Evolutionary conservation across 2,888 invertebrate species (phyloP).

Genomic region (Troglohyphantes excavatus): DNA sequence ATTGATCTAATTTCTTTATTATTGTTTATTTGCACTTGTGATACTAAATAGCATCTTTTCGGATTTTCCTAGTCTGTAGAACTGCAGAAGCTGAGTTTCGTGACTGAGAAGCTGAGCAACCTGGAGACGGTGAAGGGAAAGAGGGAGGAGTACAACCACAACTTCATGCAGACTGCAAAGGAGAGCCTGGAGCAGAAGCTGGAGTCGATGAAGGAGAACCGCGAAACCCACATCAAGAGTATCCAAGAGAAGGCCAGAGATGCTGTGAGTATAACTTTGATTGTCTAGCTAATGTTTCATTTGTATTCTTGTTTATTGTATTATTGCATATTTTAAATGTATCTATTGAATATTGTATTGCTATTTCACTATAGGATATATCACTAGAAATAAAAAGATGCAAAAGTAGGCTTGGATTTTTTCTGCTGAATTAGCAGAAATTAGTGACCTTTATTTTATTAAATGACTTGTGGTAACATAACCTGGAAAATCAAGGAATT

Average conservation of each 20-base stretch:
- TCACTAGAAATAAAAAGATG: too few species aligned
- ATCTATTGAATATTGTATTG: too few species aligned
- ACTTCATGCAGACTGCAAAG: slow-evolving; percentile 92
- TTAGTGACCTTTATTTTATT: too few species aligned
- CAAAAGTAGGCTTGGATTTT: too few species aligned
- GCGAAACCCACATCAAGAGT: slow-evolving; percentile 94
- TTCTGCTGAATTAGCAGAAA: too few species aligned
- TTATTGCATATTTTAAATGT: too few species aligned
- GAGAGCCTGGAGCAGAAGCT: slow-evolving; percentile 95
- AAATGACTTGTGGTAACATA: too few species aligned
- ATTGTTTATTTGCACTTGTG: neutral
- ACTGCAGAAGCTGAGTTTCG: slow-evolving; percentile 88
- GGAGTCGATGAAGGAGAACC: slow-evolving; percentile 94
- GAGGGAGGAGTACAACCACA: slow-evolving; percentile 92
- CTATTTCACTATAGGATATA: too few species aligned
- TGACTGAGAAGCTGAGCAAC: slow-evolving; percentile 90
- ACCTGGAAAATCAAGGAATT: too few species aligned
- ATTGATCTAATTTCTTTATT: neutral
- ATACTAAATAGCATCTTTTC: neutral
- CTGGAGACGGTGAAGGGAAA: slow-evolving; percentile 94
- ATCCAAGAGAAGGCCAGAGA: slow-evolving; percentile 93
- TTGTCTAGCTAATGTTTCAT: too few species aligned
- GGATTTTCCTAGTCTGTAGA: slow-evolving; percentile 86
- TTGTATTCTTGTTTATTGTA: too few species aligned
- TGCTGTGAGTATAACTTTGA: slow-evolving; percentile 86